Base-by-base conservation (phyloP, 2,113 vertebrate genomes). In the Lathamus discolor region DNA sequence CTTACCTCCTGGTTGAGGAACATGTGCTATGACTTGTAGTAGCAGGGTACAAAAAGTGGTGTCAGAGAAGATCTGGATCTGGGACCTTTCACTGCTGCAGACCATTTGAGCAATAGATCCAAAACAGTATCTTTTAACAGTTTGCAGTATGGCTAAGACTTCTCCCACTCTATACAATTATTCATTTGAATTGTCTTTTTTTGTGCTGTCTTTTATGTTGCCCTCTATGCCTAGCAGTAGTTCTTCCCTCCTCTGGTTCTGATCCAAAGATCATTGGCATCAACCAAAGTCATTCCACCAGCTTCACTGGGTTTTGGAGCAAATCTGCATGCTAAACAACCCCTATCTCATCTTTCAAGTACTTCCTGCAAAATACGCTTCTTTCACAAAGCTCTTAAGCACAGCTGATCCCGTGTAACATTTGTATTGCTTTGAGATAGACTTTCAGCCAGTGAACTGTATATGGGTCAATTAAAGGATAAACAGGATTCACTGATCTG, bases 311-410 rank as follows among this genome's bases (percentile, higher is more conserved):
- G 86, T 80, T 95, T 95, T 93, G 80, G 69, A 90, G 69, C 52
- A 93, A 90, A 94, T 94, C 92, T 64, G 73, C 76, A 55, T 0
- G 3, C 76, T 72, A 64, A 94, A 92, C 79, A 95, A 55, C 67
- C 73, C 88, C 67, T 10, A 23, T 96, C 84, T 96, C 92, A 54
- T 87, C 69, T 96, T 96, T 93, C 93, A 90, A 91, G 68, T 78
- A 80, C 78, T 96, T 93, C 79, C 93, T 90, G 80, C 64, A 96
- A 96, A 97, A 95, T 28, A 64, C 13, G 55, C 76, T 88, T 61
- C 39, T 88, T 83, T 67, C 85, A 54, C 90, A 92, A 92, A 90
- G 73, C 79, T 86, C 80, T 96, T 94, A 83, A 86, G 64, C 83
- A 72, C 5, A 4, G 64, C 39, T 77, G 88, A 95, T 95, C 64